phyloP scores from a whole-genome alignment of 2,113 vertebrate species.

The Leucosticte australis region DNA sequence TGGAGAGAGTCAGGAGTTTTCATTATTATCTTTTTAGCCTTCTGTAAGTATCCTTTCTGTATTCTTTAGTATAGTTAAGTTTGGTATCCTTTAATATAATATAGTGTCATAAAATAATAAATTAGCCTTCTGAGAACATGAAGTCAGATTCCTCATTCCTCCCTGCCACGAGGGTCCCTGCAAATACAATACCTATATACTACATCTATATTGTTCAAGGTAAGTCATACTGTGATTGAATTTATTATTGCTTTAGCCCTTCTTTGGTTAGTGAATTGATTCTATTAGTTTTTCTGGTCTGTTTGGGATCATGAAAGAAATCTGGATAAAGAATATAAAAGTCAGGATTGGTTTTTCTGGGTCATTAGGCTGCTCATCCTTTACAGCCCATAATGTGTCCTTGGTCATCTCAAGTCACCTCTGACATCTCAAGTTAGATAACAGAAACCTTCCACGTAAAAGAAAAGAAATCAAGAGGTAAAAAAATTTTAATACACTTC shows the following conservation, averaged over 20 bases:
- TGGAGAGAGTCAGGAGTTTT: no score
- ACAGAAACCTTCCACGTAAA: background rate
- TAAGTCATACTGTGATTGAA: background rate
- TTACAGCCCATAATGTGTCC: background rate
- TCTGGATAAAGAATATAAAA: background rate
- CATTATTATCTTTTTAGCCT: no score
- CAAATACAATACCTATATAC: background rate
- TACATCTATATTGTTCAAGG: background rate
- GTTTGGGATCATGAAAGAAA: background rate
- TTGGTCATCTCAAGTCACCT: background rate
- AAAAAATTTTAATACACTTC: background rate
- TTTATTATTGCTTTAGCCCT: background rate
- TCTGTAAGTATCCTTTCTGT: no score
- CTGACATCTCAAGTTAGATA: background rate
- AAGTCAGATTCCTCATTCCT: no score
- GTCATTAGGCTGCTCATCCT: background rate
- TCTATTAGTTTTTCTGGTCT: background rate
- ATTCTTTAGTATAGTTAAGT: no score
- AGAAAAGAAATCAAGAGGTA: background rate
- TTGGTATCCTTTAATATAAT: no score
- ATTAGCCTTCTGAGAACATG: no score
- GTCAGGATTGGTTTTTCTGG: background rate
- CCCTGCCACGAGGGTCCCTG: no score
- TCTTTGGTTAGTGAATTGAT: background rate
- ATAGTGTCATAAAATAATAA: no score